phyloP scores from a whole-genome alignment of 2,113 vertebrate species.

The Cyprinodon variegatus region DNA sequence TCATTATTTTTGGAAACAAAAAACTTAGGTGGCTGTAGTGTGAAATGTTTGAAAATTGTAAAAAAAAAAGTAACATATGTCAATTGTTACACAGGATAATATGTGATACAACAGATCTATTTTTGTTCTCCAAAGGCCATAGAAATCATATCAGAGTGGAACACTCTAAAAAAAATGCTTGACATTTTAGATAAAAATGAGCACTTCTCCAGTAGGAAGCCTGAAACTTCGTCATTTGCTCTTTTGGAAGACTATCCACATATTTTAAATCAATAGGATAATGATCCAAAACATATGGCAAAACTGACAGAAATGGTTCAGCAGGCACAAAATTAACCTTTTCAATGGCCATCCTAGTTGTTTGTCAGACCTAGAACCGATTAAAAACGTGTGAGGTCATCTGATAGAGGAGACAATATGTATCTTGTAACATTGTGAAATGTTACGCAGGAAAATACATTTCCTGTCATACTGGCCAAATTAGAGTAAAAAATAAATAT shows the following conservation, averaged over 20 bases:
- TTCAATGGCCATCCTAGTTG: neutral
- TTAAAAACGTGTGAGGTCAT: neutral
- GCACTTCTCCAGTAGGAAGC: neutral
- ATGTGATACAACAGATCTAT: neutral
- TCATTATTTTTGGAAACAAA: neutral
- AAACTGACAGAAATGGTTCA: neutral
- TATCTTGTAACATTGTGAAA: neutral
- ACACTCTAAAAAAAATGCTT: neutral
- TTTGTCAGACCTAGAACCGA: neutral
- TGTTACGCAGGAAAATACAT: neutral
- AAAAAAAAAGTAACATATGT: neutral
- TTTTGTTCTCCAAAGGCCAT: too few species aligned
- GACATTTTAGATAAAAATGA: neutral
- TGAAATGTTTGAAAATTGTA: too few species aligned
- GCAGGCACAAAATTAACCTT: neutral
- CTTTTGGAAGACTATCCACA: neutral
- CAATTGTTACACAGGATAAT: neutral
- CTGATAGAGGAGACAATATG: neutral
- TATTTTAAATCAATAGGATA: neutral
- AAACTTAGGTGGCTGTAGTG: too few species aligned
- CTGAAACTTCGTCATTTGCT: neutral
- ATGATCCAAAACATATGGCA: neutral
- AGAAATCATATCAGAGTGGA: neutral
- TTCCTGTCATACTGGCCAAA: neutral
- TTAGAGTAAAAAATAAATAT: neutral